phyloP scores from a whole-genome alignment of 2,113 vertebrate genomes.

The Irena cyanogastra region DNA sequence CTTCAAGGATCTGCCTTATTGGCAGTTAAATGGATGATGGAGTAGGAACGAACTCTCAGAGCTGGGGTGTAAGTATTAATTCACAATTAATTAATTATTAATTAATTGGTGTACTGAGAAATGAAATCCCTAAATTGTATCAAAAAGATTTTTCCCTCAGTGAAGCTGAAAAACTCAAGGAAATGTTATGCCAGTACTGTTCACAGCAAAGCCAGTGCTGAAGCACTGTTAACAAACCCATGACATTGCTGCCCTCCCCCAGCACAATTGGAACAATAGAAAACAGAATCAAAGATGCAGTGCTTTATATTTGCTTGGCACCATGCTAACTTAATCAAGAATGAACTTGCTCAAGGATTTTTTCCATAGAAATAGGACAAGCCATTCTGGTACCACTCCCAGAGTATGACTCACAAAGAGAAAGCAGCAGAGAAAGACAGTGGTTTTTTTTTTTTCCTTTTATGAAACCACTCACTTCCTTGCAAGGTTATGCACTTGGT shows the following conservation, averaged over 20 bases:
- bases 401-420: conserved; percentile 44
- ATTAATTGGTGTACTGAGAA: background rate
- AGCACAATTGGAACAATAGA: background rate
- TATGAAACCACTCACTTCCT: background rate
- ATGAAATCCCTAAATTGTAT: background rate
- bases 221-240: background rate
- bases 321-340: conserved; percentile 30
- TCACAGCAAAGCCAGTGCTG: background rate
- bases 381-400: conserved; percentile 10
- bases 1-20: background rate
- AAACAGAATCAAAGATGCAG: background rate
- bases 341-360: conserved; percentile 37
- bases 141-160: background rate
- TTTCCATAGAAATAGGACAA: conserved; percentile 49
- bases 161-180: background rate
- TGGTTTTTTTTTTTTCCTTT: background rate
- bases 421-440: background rate
- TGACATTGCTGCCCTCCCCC: background rate
- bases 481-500: conserved; percentile 12
- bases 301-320: conserved; percentile 32
- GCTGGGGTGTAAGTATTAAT: background rate
- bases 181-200: background rate
- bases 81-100: background rate
- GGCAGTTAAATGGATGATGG: background rate
- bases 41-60: background rate